These are phyloP conservation scores for Varecia variegata DNA, from an alignment of 2,797 vertebrate genomes.

Conservation along the genomic window DNA sequence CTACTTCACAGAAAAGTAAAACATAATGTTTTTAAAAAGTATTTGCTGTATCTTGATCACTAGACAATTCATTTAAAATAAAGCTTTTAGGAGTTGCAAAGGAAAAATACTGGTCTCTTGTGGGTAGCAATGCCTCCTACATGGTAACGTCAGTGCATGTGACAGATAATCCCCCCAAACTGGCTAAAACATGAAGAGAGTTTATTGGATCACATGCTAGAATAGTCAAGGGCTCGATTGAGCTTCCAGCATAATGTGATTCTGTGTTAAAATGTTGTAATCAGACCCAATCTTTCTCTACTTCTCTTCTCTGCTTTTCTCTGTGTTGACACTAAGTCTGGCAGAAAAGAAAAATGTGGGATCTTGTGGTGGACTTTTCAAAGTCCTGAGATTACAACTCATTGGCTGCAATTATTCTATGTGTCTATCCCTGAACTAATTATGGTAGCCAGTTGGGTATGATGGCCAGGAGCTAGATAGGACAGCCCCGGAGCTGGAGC, in stretches of 20 bases:
- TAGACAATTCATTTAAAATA: not conserved
- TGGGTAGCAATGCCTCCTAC: not conserved
- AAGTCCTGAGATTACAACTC: not conserved
- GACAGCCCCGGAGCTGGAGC: too few relatives aligned
- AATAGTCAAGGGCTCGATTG: not conserved
- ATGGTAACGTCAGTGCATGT: not conserved
- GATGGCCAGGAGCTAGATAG: not conserved
- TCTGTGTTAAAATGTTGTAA: not conserved
- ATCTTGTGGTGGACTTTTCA: not conserved
- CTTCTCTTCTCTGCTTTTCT: not conserved
- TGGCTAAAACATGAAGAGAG: not conserved
- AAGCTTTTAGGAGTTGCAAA: not conserved
- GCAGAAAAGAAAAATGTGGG: not conserved
- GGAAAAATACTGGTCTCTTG: not conserved
- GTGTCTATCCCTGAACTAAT: not conserved
- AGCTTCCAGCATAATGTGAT: not conserved
- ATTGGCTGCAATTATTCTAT: not conserved
- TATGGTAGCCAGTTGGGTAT: not conserved
- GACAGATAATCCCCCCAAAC: too few relatives aligned
- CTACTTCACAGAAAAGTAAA: conserved; percentile 5
- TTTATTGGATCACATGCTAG: not conserved
- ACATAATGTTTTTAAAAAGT: not conserved
- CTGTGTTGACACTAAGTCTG: not conserved
- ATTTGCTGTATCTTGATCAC: not conserved
- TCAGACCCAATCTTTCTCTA: not conserved